Evolutionary conservation across 1,140 invertebrate genomes (phyloP), one percentile per base, ranked within the genome.

Genomic region (Microplitis mediator): DNA sequence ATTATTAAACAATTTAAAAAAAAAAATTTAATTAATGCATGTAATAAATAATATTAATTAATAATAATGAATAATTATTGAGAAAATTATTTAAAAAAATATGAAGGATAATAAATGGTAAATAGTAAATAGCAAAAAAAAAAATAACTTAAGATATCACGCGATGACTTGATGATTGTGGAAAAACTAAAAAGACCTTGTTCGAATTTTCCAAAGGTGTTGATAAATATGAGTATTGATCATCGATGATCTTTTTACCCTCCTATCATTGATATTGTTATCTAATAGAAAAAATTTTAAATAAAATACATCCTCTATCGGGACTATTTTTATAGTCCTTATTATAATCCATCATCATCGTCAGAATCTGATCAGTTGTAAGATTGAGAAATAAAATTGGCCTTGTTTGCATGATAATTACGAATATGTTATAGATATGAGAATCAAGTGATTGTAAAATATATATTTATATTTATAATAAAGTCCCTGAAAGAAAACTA

Each of bases 361-460:
- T 1, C 56, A 61, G 73, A 54, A 70, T 63, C 61, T 56, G 23
- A 69, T 31, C 34, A 35, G 56, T 73, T 32, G 16, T 45, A 11
- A 39, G 69, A 77, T 69, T 86, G 81, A 82, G 83, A 82, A 87
- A 84, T 81, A 76, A 77, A 9, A 81, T 81, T 79, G 81, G 75
- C 81, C 83, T 86, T 84, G 82, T 78, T 75, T 75, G 80, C 81
- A 80, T 82, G 80, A 84, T 84, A 86, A 87, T 85, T 86, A 85
- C 82, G 81, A 85, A 85, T 85, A 84, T 83, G 77, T 85, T 85
- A 85, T 84, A 84, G 83, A 85, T 84, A 86, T 84, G 79, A 79
- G 74, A 79, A 75, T 67, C 52, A 58, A 79, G 75, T 79, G 80
- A 80, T 82, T 82, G 80, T 80, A 79, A 78, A 76, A 73, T 77